A percentile compares a stretch with the other conserved stretches of the same genome.
These are phyloP conservation scores for Genyomyrus donnyi DNA, from an alignment of 2,113 vertebrate species.

Conservation along the genomic window DNA sequence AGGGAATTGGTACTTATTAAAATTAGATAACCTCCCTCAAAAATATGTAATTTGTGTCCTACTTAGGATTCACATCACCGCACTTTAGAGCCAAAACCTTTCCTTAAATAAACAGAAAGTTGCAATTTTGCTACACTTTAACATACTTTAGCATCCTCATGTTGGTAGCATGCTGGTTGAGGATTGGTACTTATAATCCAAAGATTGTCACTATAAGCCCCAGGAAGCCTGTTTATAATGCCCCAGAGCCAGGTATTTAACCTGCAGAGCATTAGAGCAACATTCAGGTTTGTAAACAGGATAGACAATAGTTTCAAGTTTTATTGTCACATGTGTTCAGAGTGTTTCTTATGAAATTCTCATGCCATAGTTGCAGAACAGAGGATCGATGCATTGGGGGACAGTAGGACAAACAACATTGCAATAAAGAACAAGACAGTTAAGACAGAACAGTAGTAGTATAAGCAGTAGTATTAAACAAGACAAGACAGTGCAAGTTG, in stretches of 20 bases:
- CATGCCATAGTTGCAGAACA: background rate
- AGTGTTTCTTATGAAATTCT: background rate
- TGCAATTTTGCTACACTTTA: background rate
- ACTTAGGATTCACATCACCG: conserved; percentile 3
- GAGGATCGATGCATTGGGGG: background rate
- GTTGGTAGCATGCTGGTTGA: background rate
- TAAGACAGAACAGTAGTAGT: background rate
- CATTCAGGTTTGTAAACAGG: background rate
- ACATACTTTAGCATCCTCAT: background rate
- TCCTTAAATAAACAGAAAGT: conserved; percentile 1
- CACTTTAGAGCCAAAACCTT: background rate
- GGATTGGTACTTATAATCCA: background rate
- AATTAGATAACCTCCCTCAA: conserved; percentile 1
- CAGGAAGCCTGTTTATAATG: background rate
- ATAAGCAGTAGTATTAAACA: background rate
- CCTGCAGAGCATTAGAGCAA: background rate
- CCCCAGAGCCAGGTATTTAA: background rate
- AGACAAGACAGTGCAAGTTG: background rate
- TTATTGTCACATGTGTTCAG: background rate
- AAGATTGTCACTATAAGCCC: background rate
- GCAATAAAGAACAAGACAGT: background rate
- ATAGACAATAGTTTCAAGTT: background rate
- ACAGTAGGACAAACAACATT: background rate
- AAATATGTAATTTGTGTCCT: background rate
- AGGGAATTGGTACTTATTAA: background rate